A percentile compares a stretch with the other conserved stretches of the same genome.
Evolutionary conservation across 2,113 vertebrate species (phyloP).

Genomic region (Motacilla tschutschensis): DNA sequence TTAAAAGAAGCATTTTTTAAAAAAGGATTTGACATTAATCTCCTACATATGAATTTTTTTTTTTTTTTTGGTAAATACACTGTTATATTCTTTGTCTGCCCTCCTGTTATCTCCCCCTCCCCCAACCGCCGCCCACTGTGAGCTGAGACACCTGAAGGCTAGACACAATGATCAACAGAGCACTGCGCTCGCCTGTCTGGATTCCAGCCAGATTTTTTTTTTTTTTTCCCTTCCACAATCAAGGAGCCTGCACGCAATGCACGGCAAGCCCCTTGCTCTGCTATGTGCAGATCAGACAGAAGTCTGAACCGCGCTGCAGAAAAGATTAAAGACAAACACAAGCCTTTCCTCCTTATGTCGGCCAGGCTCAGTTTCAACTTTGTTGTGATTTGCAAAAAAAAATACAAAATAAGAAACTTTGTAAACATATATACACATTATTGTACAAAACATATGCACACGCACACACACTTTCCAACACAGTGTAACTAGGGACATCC

Average conservation of each 20-base stretch:
- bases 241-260: slow-evolving; percentile 79
- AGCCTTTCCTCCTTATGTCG: slow-evolving; percentile 71
- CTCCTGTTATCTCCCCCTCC: slow-evolving; percentile 83
- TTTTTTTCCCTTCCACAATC: slow-evolving; percentile 69
- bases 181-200: slow-evolving; percentile 86
- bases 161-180: slow-evolving; percentile 95
- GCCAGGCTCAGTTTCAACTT: slow-evolving; percentile 65
- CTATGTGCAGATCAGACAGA: slow-evolving; percentile 77
- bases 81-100: slow-evolving; percentile 89
- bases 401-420: not conserved
- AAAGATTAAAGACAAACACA: slow-evolving; percentile 85
- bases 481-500: not conserved
- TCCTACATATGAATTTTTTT: slow-evolving; percentile 33
- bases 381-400: slow-evolving; percentile 3
- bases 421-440: not conserved
- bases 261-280: slow-evolving; percentile 73
- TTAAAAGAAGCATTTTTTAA: slow-evolving; percentile 76
- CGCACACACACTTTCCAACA: not conserved
- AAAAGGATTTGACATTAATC: slow-evolving; percentile 62
- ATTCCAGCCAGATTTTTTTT: slow-evolving; percentile 75
- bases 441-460: not conserved
- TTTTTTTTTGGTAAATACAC: slow-evolving; percentile 55
- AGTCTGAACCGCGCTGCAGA: slow-evolving; percentile 73
- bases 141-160: slow-evolving; percentile 93
- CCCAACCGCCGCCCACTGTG: slow-evolving; percentile 83